Percentiles rank a stretch among this genome's conserved stretches.
Conservation (phyloP, 2,888 invertebrate species). For the Agonopterix arenella region DNA sequence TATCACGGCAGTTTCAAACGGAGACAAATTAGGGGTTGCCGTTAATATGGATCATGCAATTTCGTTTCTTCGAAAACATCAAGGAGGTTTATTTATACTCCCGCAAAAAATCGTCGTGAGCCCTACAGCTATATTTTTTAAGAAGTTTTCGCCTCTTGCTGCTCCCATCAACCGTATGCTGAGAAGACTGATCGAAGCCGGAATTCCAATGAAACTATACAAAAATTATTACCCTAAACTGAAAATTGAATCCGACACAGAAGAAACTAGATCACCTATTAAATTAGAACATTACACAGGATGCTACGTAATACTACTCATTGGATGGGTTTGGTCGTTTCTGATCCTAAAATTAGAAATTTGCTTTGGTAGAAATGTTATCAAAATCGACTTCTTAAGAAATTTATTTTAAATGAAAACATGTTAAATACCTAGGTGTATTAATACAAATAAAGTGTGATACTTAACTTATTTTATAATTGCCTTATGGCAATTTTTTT, state of each 20-base stretch:
- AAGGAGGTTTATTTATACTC: conserved; percentile 35
- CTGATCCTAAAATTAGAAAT: neutral
- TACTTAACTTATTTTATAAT: too few relatives aligned
- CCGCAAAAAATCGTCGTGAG: conserved; percentile 32
- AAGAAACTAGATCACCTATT: conserved; percentile 27
- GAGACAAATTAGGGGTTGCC: conserved; percentile 44
- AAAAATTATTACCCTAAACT: conserved; percentile 22
- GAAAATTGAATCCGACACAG: conserved; percentile 3
- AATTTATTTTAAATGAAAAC: too few relatives aligned
- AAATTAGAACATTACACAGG: conserved; percentile 46
- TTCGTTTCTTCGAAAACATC: conserved; percentile 24
- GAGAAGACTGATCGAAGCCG: conserved; percentile 37
- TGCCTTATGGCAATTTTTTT: too few relatives aligned
- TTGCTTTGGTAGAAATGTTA: neutral
- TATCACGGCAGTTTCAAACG: conserved; percentile 33
- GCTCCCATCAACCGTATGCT: conserved; percentile 35
- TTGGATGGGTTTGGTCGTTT: conserved; percentile 35
- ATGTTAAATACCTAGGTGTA: too few relatives aligned
- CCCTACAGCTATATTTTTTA: conserved; percentile 50
- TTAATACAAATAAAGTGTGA: too few relatives aligned
- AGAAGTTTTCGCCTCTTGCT: conserved; percentile 49
- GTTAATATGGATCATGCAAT: conserved; percentile 38
- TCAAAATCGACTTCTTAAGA: neutral
- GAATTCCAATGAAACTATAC: conserved; percentile 40
- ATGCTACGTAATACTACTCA: conserved; percentile 43